These are phyloP conservation scores for Lymantria monacha DNA, from an alignment of 2,888 invertebrate species.

Conservation along the genomic window DNA sequence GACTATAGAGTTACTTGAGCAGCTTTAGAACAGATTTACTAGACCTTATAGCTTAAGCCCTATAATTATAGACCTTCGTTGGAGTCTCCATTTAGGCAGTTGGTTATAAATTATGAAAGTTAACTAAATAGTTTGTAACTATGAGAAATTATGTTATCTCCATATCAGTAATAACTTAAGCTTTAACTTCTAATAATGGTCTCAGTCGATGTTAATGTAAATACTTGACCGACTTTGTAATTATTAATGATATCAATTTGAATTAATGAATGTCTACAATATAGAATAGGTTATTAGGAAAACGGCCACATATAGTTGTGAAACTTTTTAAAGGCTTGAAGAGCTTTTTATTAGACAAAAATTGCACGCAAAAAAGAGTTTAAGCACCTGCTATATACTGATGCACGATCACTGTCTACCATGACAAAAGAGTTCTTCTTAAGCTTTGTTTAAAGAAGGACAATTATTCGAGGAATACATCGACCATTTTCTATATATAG, in stretches of 20 bases:
- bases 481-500: too few relatives aligned
- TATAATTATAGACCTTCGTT: conserved; percentile 14
- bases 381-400: too few relatives aligned
- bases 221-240: neutral
- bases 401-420: too few relatives aligned
- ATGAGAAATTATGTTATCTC: conserved; percentile 18
- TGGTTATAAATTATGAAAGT: conserved; percentile 17
- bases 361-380: too few relatives aligned
- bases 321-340: too few relatives aligned
- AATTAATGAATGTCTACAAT: too few relatives aligned
- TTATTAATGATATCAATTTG: neutral
- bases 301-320: too few relatives aligned
- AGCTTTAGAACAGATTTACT: conserved; percentile 13
- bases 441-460: too few relatives aligned
- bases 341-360: too few relatives aligned
- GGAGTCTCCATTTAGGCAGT: conserved; percentile 5
- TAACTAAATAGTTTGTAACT: conserved; percentile 19
- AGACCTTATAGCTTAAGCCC: conserved; percentile 6
- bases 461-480: too few relatives aligned
- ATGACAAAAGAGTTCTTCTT: too few relatives aligned
- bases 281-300: too few relatives aligned
- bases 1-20: neutral
- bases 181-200: conserved; percentile 2
- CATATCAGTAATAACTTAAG: conserved; percentile 10
- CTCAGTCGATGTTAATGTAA: neutral